Evolutionary conservation across 1,140 invertebrate genomes (phyloP).

Genomic region (Procambarus virginalis): DNA sequence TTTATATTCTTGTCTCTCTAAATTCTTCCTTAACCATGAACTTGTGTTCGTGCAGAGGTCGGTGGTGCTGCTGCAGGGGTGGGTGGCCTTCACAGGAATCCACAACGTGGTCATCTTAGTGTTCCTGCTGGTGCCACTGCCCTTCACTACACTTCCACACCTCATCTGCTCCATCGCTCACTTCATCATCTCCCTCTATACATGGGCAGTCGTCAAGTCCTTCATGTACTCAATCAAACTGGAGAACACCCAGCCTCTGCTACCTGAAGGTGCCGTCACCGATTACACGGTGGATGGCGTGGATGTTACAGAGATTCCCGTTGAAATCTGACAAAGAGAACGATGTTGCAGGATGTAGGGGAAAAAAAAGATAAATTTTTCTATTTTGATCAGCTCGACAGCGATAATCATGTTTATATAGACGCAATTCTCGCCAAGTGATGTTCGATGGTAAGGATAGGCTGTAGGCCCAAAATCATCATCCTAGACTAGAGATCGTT

Average conservation of each 20-base stretch:
- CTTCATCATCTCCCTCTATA: slow-evolving; percentile 58
- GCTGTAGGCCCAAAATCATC: too few relatives aligned
- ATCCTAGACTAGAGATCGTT: too few relatives aligned
- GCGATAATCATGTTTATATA: too few relatives aligned
- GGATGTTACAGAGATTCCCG: slow-evolving; percentile 32
- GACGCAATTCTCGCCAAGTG: too few relatives aligned
- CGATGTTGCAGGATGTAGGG: too few relatives aligned
- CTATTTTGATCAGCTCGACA: too few relatives aligned
- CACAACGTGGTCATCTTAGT: slow-evolving; percentile 59
- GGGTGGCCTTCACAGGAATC: slow-evolving; percentile 59
- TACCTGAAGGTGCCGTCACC: slow-evolving; percentile 25
- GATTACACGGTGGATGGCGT: slow-evolving; percentile 61
- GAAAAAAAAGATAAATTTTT: too few relatives aligned
- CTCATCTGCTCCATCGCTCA: slow-evolving; percentile 52
- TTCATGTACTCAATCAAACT: slow-evolving; percentile 40
- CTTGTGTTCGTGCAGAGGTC: slow-evolving; percentile 8
- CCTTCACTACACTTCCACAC: slow-evolving; percentile 65
- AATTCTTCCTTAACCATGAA: too few relatives aligned
- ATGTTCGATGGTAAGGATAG: too few relatives aligned
- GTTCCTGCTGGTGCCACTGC: slow-evolving; percentile 52
- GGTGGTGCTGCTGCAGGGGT: slow-evolving; percentile 32
- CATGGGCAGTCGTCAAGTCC: slow-evolving; percentile 66
- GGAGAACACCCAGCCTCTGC: slow-evolving; percentile 21
- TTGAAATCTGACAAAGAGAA: slow-evolving; percentile 9
- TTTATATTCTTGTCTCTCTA: too few relatives aligned